Evolutionary conservation across 2,113 vertebrate species (phyloP).

Genomic region (Labeo catla): DNA sequence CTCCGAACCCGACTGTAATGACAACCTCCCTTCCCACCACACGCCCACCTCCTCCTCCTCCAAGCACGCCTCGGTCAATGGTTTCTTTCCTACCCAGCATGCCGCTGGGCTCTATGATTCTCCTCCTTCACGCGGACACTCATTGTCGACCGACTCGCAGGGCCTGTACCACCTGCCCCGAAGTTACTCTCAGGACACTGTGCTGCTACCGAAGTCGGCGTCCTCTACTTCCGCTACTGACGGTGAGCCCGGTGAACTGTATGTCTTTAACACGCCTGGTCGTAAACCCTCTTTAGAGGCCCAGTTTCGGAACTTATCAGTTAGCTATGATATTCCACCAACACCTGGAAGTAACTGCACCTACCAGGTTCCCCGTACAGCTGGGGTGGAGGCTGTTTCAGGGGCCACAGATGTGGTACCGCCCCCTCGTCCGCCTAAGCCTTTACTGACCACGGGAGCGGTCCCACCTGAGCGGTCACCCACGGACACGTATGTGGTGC

Average conservation of each 20-base stretch:
- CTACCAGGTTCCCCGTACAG: slow-evolving; percentile 90
- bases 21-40: slow-evolving; percentile 90
- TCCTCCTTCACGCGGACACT: slow-evolving; percentile 80
- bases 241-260: slow-evolving; percentile 80
- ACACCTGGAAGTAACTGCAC: slow-evolving; percentile 89
- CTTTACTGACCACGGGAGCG: slow-evolving; percentile 74
- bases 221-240: slow-evolving; percentile 78
- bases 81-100: slow-evolving; percentile 81
- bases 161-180: slow-evolving; percentile 90
- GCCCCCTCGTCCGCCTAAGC: slow-evolving; percentile 94
- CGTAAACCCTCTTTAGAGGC: slow-evolving; percentile 83
- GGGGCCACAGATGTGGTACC: slow-evolving; percentile 84
- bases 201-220: slow-evolving; percentile 83
- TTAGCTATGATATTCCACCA: slow-evolving; percentile 95
- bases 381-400: slow-evolving; percentile 67
- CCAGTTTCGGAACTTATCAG: slow-evolving; percentile 86
- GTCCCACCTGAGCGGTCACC: slow-evolving; percentile 87
- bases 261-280: slow-evolving; percentile 83
- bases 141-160: slow-evolving; percentile 77
- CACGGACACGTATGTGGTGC: slow-evolving; percentile 81
- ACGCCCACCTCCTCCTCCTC: slow-evolving; percentile 76
- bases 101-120: slow-evolving; percentile 84
- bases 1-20: slow-evolving; percentile 97
- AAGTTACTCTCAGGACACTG: slow-evolving; percentile 92
- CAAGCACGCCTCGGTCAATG: slow-evolving; percentile 87